Evolutionary conservation across 2,888 invertebrate species (phyloP), one percentile per base, ranked within the genome.

Genomic region (Thymelicus acteon): DNA sequence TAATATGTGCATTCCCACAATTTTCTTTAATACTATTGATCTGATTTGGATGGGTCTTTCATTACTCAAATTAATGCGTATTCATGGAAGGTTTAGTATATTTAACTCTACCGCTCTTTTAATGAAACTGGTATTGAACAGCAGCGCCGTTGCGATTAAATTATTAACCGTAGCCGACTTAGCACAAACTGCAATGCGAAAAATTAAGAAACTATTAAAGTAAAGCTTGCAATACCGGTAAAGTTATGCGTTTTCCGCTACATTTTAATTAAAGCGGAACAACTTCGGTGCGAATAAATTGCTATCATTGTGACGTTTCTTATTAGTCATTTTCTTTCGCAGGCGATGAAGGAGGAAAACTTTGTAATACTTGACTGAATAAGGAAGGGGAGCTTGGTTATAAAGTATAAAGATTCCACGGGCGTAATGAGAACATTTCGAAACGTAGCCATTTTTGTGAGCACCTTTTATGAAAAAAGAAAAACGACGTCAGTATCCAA

Each of bases 371-470:
- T 86, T 78, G 82, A 82, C 82, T 84, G 85, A 85, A 85, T 84
- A 83, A 83, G 85, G 82, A 85, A 87, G 85, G 84, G 87, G 87
- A 82, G 80, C 81, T 78, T 79, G 74, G 82, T 80, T 70, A 70
- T 70, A 70, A 70, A 70, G 70, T 70, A 70, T 86, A 88, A 75
- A 84, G 85, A 87, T 87, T 86, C 85, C 83, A 77, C 85, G 84
- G 80, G 83, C 85, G 87, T 89, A 90, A 91, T 89, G 87, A 89
- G 88, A 88, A 86, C 86, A 89, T 88, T 90, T 86, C 82, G 82
- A 65, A 70, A 65, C 64, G 70, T 58, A 60, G 70, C 52, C 64
- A 70, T 70, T 70, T 70, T 70, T 60, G 64, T 60, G 70, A 70
- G 70, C 70, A 70, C 70, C 70, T 70, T 70, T 65, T 65, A 69